Evolutionary conservation across 2,797 vertebrate species (phyloP).

Genomic region (Remorina albescens): DNA sequence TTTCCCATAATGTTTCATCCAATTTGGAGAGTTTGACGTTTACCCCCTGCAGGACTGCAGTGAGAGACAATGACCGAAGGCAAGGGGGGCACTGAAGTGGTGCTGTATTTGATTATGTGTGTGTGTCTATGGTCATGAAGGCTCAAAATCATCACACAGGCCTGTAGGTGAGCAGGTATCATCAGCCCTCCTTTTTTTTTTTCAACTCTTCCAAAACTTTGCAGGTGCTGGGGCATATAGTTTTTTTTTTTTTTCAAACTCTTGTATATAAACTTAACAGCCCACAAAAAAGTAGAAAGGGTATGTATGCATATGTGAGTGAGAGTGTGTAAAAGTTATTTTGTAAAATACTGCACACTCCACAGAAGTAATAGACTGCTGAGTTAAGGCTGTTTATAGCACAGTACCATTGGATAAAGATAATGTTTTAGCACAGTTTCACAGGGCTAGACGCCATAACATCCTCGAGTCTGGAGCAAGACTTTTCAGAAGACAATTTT

Average conservation of each 20-base stretch:
- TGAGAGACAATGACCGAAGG: slow-evolving; percentile 80
- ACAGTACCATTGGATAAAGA: slow-evolving; percentile 56
- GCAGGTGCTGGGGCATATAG: slow-evolving; percentile 25
- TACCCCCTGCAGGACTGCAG: slow-evolving; percentile 80
- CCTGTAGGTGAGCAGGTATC: slow-evolving; percentile 63
- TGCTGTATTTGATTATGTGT: slow-evolving; percentile 24
- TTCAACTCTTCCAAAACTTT: slow-evolving; percentile 58
- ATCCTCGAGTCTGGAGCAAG: slow-evolving; percentile 20
- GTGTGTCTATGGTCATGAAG: slow-evolving; percentile 49
- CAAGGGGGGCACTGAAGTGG: slow-evolving; percentile 66
- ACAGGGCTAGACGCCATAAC: slow-evolving; percentile 28
- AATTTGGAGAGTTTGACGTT: slow-evolving; percentile 85
- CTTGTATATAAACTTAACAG: slow-evolving; percentile 47
- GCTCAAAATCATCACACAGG: slow-evolving; percentile 30
- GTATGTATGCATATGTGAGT: neutral
- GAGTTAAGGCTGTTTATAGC: slow-evolving; percentile 56
- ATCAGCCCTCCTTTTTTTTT: slow-evolving; percentile 10
- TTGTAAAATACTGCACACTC: slow-evolving; percentile 50
- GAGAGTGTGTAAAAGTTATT: slow-evolving; percentile 47
- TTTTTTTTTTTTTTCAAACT: slow-evolving; percentile 28
- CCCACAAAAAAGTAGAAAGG: slow-evolving; percentile 41
- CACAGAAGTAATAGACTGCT: slow-evolving; percentile 60
- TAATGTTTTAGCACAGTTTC: slow-evolving; percentile 68
- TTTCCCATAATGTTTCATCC: slow-evolving; percentile 87
- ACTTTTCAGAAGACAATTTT: slow-evolving; percentile 45